These are phyloP conservation scores for Calidris pygmaea DNA, from an alignment of 2,113 vertebrate genomes.

Conservation along the genomic window DNA sequence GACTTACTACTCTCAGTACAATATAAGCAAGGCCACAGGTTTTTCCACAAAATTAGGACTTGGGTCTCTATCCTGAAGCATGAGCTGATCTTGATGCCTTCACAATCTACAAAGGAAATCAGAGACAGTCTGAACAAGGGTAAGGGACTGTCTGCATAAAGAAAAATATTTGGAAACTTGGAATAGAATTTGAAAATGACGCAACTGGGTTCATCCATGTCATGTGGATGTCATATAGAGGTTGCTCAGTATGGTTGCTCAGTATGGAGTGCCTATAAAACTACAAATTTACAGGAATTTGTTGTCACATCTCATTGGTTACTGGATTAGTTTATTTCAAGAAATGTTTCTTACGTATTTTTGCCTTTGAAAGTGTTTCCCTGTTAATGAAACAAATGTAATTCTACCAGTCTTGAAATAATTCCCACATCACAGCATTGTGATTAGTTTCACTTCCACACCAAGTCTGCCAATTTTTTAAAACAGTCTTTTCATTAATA, in stretches of 20 bases:
- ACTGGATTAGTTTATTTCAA: conserved; percentile 20
- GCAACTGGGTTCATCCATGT: not conserved
- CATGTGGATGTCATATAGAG: not conserved
- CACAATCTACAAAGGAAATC: not conserved
- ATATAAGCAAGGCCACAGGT: not conserved
- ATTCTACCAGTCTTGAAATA: conserved; percentile 19
- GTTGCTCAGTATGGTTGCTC: not conserved
- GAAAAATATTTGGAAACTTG: not conserved
- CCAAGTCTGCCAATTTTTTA: conserved; percentile 29
- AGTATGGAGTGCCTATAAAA: not conserved
- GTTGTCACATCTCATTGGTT: not conserved
- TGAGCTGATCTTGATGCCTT: not conserved
- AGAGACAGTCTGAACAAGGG: not conserved
- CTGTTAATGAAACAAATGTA: conserved; percentile 29
- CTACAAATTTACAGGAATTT: conserved; percentile 8
- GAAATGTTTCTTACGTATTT: not conserved
- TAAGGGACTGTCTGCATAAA: not conserved
- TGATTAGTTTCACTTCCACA: conserved; percentile 30
- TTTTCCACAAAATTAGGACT: not conserved
- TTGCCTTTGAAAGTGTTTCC: conserved; percentile 2
- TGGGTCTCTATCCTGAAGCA: not conserved
- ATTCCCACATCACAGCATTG: conserved; percentile 5
- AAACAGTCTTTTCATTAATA: conserved; percentile 41
- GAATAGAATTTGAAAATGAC: not conserved
- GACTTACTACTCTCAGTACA: not conserved